Percentiles rank a stretch among this genome's conserved stretches.
Conservation (phyloP, 2,113 vertebrate genomes). For the Microcebus jonahi region DNA sequence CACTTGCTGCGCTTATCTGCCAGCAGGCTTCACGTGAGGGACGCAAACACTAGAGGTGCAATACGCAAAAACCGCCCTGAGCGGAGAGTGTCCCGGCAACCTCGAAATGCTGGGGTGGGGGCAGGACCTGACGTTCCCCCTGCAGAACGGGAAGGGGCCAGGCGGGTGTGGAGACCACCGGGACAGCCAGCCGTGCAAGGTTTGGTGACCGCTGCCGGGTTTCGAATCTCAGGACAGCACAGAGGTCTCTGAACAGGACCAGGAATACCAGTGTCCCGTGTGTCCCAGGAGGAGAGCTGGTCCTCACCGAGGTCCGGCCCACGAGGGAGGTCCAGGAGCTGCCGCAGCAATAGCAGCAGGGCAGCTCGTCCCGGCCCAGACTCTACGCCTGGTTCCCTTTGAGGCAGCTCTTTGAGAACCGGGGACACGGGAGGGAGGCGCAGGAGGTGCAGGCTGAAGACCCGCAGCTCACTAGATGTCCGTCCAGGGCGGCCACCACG, state of each 20-base stretch:
- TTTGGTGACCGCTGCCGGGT: accelerated
- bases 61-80: not conserved
- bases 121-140: too few relatives aligned
- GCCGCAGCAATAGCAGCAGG: too few relatives aligned
- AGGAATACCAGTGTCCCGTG: accelerated
- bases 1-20: not conserved
- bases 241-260: accelerated
- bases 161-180: accelerated
- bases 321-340: not conserved
- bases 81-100: not conserved
- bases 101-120: accelerated
- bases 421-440: accelerated
- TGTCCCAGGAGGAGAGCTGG: not conserved
- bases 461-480: not conserved
- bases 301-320: not conserved
- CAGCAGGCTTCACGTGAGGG: not conserved
- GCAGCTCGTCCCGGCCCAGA: not conserved
- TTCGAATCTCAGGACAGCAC: accelerated
- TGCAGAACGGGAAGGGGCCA: accelerated
- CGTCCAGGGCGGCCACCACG: accelerated
- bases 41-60: accelerated
- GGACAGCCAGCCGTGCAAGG: accelerated
- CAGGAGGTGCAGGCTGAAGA: not conserved
- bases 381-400: not conserved
- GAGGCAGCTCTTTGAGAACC: not conserved